phyloP scores from a whole-genome alignment of 1,140 invertebrate genomes.

The Drosophila takahashii region DNA sequence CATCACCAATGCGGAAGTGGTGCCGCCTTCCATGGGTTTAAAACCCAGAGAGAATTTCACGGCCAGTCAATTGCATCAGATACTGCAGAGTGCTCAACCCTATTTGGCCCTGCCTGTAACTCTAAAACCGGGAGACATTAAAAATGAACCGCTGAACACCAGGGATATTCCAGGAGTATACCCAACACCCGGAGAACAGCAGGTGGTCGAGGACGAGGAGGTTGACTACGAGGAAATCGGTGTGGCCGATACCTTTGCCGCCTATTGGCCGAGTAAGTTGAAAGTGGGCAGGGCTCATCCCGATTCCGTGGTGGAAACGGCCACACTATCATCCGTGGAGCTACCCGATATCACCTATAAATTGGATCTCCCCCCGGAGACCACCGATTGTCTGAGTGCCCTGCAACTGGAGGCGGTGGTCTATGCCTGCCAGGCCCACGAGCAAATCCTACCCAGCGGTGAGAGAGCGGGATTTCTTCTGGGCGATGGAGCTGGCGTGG shows the following conservation, averaged over 20 bases:
- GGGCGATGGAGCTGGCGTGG: slow-evolving; percentile 99
- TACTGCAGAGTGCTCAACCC: slow-evolving; percentile 12
- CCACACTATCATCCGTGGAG: background rate
- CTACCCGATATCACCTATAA: background rate
- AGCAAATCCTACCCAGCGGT: slow-evolving; percentile 94
- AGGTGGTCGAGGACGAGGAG: slow-evolving; percentile 89
- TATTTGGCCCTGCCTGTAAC: slow-evolving; percentile 23
- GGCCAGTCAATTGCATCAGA: slow-evolving; percentile 12
- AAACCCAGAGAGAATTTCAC: slow-evolving; percentile 6
- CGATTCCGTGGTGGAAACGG: slow-evolving; percentile 4
- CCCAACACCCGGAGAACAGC: background rate
- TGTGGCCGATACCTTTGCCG: slow-evolving; percentile 98
- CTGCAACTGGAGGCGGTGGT: slow-evolving; percentile 98
- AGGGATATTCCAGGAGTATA: background rate
- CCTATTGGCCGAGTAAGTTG: slow-evolving; percentile 98
- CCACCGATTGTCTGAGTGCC: slow-evolving; percentile 94
- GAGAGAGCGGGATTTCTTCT: slow-evolving; percentile 97
- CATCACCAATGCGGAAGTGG: slow-evolving; percentile 25
- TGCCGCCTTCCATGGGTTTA: background rate
- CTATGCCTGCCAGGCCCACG: slow-evolving; percentile 98
- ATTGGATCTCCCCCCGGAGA: slow-evolving; percentile 91
- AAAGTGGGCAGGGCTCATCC: slow-evolving; percentile 94
- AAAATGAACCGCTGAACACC: background rate
- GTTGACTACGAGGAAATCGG: slow-evolving; percentile 98
- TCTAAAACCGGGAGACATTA: background rate